Evolutionary conservation across 2,113 vertebrate species (phyloP), one percentile per base, ranked within the genome.

Genomic region (Lycocorax pyrrhopterus): DNA sequence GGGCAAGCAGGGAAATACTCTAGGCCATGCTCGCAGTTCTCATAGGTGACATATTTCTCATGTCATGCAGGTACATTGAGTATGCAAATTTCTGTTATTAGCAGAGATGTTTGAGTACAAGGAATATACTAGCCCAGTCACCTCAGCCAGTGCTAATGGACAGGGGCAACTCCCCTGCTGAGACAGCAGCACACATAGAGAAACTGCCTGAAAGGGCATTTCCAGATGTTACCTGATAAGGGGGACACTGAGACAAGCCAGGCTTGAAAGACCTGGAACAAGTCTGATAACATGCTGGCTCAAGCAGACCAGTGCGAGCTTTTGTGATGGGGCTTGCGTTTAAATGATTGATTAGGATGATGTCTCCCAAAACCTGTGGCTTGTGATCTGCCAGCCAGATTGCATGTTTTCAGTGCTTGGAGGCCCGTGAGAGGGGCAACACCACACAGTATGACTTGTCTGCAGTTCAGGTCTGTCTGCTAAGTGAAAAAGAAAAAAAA

Each of bases 11-110:
- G 21, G 39, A 76, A 76, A 89, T 21, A 33, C 76, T 41, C 16
- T 11, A 66, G 0, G 0, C 20, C 52, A 26, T 27, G 49, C 29
- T 73, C 5, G 2, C 27, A 69, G 8, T 10, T 60, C 35, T 44
- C 43, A 41, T 3, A 6, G 25, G 16, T 52, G 37, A 18, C 10
- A 1, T 16, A 30, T 16, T 84, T 85, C 56, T 62, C 25, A 30
- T 6, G 37, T 12, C 60, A 52, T 17, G 20, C 29, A 66, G 55
- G 16, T 16, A 74, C 4, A 39, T 0, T 9, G 15, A 67, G 27
- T 5, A 39, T 53, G 43, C 11, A 49, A 27, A 53, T 49, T 49
- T 29, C 58, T 75, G 9, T 33, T 17, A 41, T 35, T 35, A 56
- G 32, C 55, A 84, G 30, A 87, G 35, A 25, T 26, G 8, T 43